These are phyloP conservation scores for Abramis brama DNA, from an alignment of 2,113 vertebrate species.

Conservation along the genomic window DNA sequence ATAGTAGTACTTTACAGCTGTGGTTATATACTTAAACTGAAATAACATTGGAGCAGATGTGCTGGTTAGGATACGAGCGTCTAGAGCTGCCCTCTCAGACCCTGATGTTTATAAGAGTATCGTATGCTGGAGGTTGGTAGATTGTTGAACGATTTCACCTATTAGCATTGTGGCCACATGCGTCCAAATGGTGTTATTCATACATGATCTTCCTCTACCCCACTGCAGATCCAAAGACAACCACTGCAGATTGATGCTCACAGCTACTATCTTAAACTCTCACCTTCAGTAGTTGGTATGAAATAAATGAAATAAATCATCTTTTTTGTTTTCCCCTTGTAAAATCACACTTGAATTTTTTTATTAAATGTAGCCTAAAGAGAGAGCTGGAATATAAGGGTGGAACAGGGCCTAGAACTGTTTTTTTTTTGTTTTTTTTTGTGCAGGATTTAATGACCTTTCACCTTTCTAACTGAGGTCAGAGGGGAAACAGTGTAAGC, in stretches of 20 bases:
- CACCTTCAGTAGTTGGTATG: not conserved
- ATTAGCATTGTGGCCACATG: not conserved
- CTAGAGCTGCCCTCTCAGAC: not conserved
- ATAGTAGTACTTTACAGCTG: too few species aligned
- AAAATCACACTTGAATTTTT: not conserved
- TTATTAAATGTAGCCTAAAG: not conserved
- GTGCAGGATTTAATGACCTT: not conserved
- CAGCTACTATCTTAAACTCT: not conserved
- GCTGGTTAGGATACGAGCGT: not conserved
- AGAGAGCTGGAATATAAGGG: not conserved
- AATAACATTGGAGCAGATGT: not conserved
- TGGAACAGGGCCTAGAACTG: not conserved
- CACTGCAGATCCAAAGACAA: conserved; percentile 11
- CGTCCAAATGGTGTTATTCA: conserved; percentile 9
- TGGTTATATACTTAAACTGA: too few species aligned
- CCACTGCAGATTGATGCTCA: not conserved
- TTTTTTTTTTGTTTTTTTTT: not conserved
- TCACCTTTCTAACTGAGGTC: conserved; percentile 6
- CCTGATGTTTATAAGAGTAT: not conserved
- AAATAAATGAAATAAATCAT: not conserved
- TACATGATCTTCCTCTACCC: not conserved
- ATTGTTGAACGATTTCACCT: not conserved
- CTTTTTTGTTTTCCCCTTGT: not conserved
- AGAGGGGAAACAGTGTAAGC: not conserved
- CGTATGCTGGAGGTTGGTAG: not conserved